These are phyloP conservation scores for Remorina albescens DNA, from an alignment of 2,797 vertebrate species.

Conservation along the genomic window DNA sequence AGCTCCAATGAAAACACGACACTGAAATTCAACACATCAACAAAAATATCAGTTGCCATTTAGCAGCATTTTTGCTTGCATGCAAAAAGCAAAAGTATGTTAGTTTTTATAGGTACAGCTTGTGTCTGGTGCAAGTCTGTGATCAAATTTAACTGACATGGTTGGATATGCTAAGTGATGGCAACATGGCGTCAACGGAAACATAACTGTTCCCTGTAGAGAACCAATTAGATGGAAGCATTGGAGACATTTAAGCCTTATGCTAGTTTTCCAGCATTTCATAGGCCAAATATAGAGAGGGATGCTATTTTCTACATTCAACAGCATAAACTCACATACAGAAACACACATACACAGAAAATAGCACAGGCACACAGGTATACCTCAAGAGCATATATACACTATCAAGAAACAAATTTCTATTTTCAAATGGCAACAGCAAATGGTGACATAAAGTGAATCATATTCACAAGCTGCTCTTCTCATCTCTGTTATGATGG, in stretches of 20 bases:
- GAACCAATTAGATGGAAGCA: constrained; percentile 65
- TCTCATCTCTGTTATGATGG: constrained; percentile 35
- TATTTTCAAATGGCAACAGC: constrained; percentile 23
- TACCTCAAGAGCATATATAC: not conserved
- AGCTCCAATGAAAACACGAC: not conserved
- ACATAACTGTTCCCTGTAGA: constrained; percentile 45
- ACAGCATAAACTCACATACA: not conserved
- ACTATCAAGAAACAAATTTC: constrained; percentile 14
- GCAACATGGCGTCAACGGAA: constrained; percentile 50
- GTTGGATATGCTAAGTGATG: constrained; percentile 34
- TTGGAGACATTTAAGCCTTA: constrained; percentile 49
- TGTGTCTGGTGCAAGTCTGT: constrained; percentile 15
- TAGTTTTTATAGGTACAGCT: not conserved
- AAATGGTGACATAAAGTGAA: constrained; percentile 21
- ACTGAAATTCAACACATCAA: not conserved
- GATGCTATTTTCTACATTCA: constrained; percentile 3
- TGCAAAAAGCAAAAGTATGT: not conserved
- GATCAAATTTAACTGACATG: constrained; percentile 49
- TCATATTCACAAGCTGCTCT: constrained; percentile 13
- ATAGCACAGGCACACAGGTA: not conserved
- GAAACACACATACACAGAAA: not conserved
- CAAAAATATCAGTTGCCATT: not conserved
- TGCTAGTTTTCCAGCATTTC: constrained; percentile 57
- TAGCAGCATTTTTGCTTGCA: not conserved
- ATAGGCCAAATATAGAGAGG: constrained; percentile 25